Percentiles rank a stretch among this genome's conserved stretches.
Evolutionary conservation across 2,113 vertebrate genomes (phyloP).

Genomic region (Hypanus sabinus): DNA sequence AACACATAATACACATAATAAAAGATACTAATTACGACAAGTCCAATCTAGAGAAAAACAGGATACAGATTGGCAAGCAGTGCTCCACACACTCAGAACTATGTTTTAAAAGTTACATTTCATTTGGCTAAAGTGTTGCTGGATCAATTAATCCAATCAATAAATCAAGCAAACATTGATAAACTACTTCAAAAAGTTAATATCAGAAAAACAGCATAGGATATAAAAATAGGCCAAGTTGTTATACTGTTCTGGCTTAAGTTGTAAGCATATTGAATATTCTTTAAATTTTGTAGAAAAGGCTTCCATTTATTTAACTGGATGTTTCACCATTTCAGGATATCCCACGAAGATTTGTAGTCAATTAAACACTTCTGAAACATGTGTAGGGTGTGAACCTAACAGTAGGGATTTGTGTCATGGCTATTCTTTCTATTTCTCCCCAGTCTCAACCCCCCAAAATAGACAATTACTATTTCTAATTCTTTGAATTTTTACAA

Average conservation of each 20-base stretch:
- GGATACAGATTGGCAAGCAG: background rate
- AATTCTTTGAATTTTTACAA: background rate
- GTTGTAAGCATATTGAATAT: background rate
- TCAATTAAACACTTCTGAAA: background rate
- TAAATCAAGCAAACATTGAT: constrained; percentile 18
- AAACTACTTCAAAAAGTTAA: background rate
- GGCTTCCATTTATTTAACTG: background rate
- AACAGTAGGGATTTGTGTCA: background rate
- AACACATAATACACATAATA: constrained; percentile 47
- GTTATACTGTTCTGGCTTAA: background rate
- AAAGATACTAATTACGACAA: constrained; percentile 44
- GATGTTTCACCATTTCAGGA: background rate
- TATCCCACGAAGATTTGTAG: background rate
- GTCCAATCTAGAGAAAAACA: constrained; percentile 47
- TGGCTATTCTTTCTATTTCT: background rate
- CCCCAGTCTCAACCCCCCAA: background rate
- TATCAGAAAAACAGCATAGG: background rate
- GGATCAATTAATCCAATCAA: background rate
- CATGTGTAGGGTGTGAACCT: background rate
- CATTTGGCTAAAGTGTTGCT: background rate
- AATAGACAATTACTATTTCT: background rate
- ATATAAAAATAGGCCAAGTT: background rate
- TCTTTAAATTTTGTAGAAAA: background rate
- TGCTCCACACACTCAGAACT: background rate
- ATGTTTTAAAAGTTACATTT: background rate